Base-by-base conservation (phyloP, 2,113 vertebrate species). In the Zeus faber region DNA sequence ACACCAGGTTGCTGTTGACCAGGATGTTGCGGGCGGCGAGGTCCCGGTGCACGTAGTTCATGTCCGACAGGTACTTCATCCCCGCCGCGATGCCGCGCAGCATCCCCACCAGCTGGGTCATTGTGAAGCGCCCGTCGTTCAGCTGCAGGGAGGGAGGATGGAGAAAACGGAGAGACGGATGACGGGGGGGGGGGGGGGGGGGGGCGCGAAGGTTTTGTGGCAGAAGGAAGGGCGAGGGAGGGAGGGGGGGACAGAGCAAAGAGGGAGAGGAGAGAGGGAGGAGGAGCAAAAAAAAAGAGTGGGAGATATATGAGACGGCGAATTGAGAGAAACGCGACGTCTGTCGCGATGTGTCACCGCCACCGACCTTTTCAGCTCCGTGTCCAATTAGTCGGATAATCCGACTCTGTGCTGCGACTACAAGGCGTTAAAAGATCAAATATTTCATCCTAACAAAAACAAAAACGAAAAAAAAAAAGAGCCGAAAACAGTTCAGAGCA, bases 41-140 rank as follows among this genome's bases (percentile, higher is more conserved):
- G 85, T 98, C 96, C 0, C 96, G 88, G 83, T 98, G 96, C 39
- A 98, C 95, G 0, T 98, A 98, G 88, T 98, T 97, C 96, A 97
- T 97, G 79, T 98, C 96, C 0, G 96, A 95, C 61, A 98, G 91
- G 82, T 98, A 98, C 82, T 98, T 98, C 96, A 98, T 98, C 64
- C 96, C 96, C 0, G 96, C 92, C 0, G 95, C 95, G 0, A 98
- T 96, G 77, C 96, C 96, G 2, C 96, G 88, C 65, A 98, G 67
- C 95, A 98, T 98, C 62, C 94, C 96, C 11, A 98, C 95, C 79
- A 98, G 88, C 89, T 98, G 96, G 58, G 96, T 98, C 82, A 97
- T 93, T 0, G 95, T 98, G 85, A 98, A 98, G 77, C 97, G 93
- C 40, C 96, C 96, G 0, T 98, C 96, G 1, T 98, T 98, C 80